Evolutionary conservation across 2,888 invertebrate genomes (phyloP), one percentile per base, ranked within the genome.

Genomic region (Conus canariensis): DNA sequence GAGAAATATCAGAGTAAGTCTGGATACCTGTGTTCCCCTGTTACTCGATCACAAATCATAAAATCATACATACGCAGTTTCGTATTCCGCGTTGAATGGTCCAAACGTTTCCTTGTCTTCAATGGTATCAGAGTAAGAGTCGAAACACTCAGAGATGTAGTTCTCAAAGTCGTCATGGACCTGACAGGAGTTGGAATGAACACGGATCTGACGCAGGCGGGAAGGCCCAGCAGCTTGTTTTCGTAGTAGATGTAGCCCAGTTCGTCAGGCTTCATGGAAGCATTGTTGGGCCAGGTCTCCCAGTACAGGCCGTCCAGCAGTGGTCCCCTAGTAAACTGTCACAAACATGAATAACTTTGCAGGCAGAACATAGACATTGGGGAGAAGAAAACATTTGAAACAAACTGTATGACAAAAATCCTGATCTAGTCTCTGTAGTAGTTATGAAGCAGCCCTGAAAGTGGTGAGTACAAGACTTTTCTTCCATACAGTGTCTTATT

Each of bases 91-190:
- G 22, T 58, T 25, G 30, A 25, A 8, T 9, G 82, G 82, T 25
- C 92, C 92, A 88, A 91, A 92, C 0, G 89, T 70, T 12, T 25
- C 16, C 82, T n/a, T 90, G 82, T 97, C 97, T 95, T 97, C 97
- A 56, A 95, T 95, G 0, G 92, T 90, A 0, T 93, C 85, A 0
- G 96, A 96, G 94, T 97, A 98, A 0, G 95, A 94, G 7, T 96
- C 97, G 94, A 97, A 98, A 94, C 98, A 98, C 58, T 96, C 96
- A 58, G 96, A 95, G 93, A 98, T 97, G 90, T 97, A 97, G 83
- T 97, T 95, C 83, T 96, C 96, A 93, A 98, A 98, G 89, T 97
- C 97, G 58, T 96, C 96, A 90, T 97, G 97, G 3, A 98, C 97
- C 56, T 95, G 95, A 94, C 98, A 98, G 1, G 97, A 97, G 94